Conservation (phyloP, 2,113 vertebrate species). For the Athene noctua region DNA sequence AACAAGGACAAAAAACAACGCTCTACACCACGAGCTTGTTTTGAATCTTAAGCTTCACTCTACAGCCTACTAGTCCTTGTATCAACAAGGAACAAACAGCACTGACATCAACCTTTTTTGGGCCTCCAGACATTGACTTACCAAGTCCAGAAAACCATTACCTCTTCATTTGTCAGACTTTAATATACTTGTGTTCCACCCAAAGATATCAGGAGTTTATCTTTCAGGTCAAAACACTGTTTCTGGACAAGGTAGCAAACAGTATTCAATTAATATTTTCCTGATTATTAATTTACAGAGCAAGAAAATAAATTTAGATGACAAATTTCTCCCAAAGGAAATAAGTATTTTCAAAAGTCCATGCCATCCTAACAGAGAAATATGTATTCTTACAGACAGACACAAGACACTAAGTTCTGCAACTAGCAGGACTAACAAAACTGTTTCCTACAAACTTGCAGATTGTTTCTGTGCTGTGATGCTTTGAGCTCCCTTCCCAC, state of each 20-base stretch:
- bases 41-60: not conserved
- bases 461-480: not conserved
- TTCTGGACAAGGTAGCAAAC: not conserved
- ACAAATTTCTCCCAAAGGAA: not conserved
- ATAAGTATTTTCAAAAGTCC: not conserved
- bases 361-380: not conserved
- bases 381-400: not conserved
- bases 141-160: not conserved
- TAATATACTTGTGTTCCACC: not conserved
- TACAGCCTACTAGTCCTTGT: not conserved
- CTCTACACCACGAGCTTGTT: rapidly evolving
- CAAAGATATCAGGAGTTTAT: not conserved
- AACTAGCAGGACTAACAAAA: not conserved
- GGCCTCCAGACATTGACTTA: not conserved
- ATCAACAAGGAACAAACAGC: not conserved
- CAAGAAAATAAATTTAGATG: not conserved
- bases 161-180: not conserved
- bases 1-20: not conserved
- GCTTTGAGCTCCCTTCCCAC: not conserved
- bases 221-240: not conserved
- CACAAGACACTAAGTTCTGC: not conserved
- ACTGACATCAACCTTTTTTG: not conserved
- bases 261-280: not conserved
- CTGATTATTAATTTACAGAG: not conserved
- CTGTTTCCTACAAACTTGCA: not conserved